Base-by-base conservation (phyloP, 2,797 vertebrate genomes). In the Spondyliosoma cantharus region DNA sequence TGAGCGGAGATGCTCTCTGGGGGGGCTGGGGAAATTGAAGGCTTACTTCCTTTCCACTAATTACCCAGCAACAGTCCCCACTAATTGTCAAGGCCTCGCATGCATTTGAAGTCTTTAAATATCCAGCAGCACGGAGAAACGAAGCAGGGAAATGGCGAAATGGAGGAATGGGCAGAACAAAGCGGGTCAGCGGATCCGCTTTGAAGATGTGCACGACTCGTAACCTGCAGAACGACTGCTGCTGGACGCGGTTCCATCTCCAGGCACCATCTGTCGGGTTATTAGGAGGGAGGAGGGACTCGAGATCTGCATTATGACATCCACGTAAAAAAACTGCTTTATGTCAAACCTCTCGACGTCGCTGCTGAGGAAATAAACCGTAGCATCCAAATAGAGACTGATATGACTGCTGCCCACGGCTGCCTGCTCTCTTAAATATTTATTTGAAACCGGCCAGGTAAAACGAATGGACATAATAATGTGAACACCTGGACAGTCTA, bases 31-130 rank as follows among this genome's bases (percentile, higher is more conserved):
- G 25, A 46, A 71, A 73, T 70, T 57, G 66, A 64, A 88, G 81
- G 82, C 87, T 76, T 60, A 61, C 76, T 89, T 91, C 73, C 78
- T 83, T 74, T 84, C 66, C 78, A 69, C 89, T 93, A 93, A 91
- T 93, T 90, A 92, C 86, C 85, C 87, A 66, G 81, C 87, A 91
- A 87, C 90, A 69, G 85, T 87, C 74, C 61, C 71, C 62, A n/a
- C 78, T 91, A 89, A 91, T 90, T 91, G 87, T 87, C 78, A 77
- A 83, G 65, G 67, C 72, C 67, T 78, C 50, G 37, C 67, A 43
- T 70, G 72, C 74, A 86, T 83, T 76, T 85, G 80, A 89, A 86
- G 83, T 86, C 82, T 91, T 89, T 89, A 83, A 88, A 90, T 88
- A 89, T 76, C 79, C 64, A 56, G 74, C 80, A 60, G 80, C 69